Conservation (phyloP, 2,888 invertebrate species). For the Xestia ashworthii region DNA sequence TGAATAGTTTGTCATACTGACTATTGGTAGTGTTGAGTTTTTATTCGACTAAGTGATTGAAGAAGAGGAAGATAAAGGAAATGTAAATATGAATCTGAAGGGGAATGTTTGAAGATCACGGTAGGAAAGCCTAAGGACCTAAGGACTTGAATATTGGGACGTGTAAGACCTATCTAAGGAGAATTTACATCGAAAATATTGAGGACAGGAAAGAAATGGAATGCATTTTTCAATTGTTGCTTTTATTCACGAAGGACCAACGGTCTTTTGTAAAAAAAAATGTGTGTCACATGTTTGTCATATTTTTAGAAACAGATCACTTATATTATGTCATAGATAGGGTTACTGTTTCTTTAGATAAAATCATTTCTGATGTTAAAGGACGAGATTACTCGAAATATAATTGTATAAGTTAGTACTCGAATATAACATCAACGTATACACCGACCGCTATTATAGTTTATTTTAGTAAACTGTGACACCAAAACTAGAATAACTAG, state of each 20-base stretch:
- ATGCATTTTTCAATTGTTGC: conserved; percentile 20
- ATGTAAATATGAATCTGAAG: conserved; percentile 36
- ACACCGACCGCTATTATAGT: conserved; percentile 6
- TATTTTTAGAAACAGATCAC: conserved; percentile 24
- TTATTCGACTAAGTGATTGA: conserved; percentile 23
- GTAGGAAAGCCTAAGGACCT: background rate
- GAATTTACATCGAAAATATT: conserved; percentile 17
- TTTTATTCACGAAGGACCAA: background rate
- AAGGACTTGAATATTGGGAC: background rate
- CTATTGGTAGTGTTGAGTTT: conserved; percentile 37
- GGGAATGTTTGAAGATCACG: conserved; percentile 25
- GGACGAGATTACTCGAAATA: conserved; percentile 55
- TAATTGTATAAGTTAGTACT: conserved; percentile 22
- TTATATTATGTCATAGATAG: background rate
- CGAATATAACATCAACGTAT: conserved; percentile 24
- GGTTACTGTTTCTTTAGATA: conserved; percentile 1
- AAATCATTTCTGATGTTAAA: background rate
- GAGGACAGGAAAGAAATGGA: background rate
- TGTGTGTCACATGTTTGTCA: conserved; percentile 39
- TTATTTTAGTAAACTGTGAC: conserved; percentile 49
- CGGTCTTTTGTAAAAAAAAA: conserved; percentile 2
- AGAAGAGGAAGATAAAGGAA: background rate
- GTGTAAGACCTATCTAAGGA: conserved; percentile 2
- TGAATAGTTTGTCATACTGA: conserved; percentile 35
- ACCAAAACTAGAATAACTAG: conserved; percentile 55